A percentile compares a stretch with the other conserved stretches of the same genome.
phyloP scores from a whole-genome alignment of 2,113 vertebrate species.

The Pedetes capensis region DNA sequence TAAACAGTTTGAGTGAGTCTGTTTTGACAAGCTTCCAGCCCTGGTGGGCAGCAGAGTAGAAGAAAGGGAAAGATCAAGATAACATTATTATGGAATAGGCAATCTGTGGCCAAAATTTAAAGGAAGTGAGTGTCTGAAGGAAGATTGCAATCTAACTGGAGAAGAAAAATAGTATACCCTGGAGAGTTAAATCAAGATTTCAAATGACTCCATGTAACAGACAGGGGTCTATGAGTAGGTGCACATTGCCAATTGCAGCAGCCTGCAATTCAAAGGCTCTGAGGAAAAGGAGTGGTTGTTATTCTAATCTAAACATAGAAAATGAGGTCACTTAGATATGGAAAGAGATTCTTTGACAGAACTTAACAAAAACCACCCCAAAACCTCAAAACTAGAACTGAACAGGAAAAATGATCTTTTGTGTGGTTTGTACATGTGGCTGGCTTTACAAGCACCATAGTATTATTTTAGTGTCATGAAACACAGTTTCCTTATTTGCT shows the following conservation, averaged over 20 bases:
- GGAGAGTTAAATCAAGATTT: conserved; percentile 47
- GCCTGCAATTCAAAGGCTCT: background rate
- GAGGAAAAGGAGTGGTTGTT: background rate
- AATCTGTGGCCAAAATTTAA: background rate
- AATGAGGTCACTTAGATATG: background rate
- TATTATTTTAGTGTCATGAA: background rate
- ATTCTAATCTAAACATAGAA: background rate
- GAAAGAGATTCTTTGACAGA: background rate
- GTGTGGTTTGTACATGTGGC: background rate
- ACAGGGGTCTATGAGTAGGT: background rate
- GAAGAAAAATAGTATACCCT: conserved; percentile 34
- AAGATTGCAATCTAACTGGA: conserved; percentile 29
- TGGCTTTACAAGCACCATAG: background rate
- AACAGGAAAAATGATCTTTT: background rate
- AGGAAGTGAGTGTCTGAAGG: conserved; percentile 27
- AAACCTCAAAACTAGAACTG: background rate
- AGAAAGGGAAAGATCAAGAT: background rate
- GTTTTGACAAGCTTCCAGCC: background rate
- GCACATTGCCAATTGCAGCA: background rate
- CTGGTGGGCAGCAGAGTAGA: background rate
- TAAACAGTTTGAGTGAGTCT: background rate
- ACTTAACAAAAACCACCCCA: background rate
- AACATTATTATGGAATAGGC: background rate
- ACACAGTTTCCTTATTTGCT: background rate
- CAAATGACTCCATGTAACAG: background rate